Conservation (phyloP, 2,797 vertebrate species). For the Gila robusta region DNA sequence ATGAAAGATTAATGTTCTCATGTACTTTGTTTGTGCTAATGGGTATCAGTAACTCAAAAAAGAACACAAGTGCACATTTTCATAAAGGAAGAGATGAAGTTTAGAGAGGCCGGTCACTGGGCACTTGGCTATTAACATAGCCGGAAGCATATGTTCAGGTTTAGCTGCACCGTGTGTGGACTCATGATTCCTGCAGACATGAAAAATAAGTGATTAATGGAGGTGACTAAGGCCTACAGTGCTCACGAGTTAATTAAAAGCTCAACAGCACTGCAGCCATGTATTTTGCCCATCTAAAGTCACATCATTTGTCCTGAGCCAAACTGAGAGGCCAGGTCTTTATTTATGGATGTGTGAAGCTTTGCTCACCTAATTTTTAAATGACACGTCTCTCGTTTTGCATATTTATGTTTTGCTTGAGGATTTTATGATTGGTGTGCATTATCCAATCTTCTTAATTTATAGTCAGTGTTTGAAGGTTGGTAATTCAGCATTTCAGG, state of each 20-base stretch:
- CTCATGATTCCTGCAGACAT: constrained; percentile 56
- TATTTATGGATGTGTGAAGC: not conserved
- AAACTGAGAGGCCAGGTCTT: constrained; percentile 18
- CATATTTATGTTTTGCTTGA: constrained; percentile 28
- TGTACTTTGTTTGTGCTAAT: constrained; percentile 52
- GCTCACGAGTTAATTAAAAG: constrained; percentile 74
- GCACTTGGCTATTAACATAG: constrained; percentile 21
- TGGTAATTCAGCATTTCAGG: not conserved
- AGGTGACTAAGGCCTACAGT: constrained; percentile 58
- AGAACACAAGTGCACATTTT: constrained; percentile 20
- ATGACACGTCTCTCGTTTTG: constrained; percentile 16
- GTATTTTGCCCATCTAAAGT: constrained; percentile 60
- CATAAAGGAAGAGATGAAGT: constrained; percentile 35
- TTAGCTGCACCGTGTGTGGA: constrained; percentile 36
- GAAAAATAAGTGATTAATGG: constrained; percentile 71
- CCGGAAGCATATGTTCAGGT: constrained; percentile 41
- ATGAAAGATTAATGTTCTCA: constrained; percentile 34
- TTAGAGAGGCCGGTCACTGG: not conserved
- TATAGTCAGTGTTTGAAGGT: not conserved
- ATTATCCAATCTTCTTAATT: constrained; percentile 9
- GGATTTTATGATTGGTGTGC: not conserved
- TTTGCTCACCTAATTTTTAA: constrained; percentile 12
- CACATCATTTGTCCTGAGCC: constrained; percentile 48
- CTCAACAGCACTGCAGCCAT: constrained; percentile 53
- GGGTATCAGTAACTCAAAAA: constrained; percentile 19